Conservation (phyloP, 1,140 invertebrate genomes). For the Drosophila fuyamai region DNA sequence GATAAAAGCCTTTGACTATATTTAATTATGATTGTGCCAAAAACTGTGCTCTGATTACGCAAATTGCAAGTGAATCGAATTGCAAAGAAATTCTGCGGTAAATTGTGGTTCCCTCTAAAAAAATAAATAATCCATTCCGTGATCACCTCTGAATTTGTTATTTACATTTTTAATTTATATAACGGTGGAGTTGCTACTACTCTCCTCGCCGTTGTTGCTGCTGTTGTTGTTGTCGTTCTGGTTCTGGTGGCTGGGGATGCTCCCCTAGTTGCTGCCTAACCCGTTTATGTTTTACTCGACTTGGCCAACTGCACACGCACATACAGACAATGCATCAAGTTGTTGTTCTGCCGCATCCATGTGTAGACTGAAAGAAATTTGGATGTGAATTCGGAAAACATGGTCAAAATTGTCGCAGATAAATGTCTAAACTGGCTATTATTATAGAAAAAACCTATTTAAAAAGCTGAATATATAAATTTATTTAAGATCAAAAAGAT, state of each 20-base stretch:
- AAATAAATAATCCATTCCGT: slow-evolving; percentile 17
- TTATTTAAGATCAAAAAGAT: too few species aligned
- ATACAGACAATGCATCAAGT: slow-evolving; percentile 70
- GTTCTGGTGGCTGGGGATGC: slow-evolving; percentile 37
- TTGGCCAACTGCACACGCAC: slow-evolving; percentile 65
- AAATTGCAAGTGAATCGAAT: slow-evolving; percentile 52
- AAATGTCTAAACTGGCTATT: too few species aligned
- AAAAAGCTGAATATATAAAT: too few species aligned
- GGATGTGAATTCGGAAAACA: not conserved
- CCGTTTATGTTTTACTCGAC: slow-evolving; percentile 75
- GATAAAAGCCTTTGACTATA: slow-evolving; percentile 54
- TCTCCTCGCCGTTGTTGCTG: slow-evolving; percentile 17
- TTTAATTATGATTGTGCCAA: slow-evolving; percentile 36
- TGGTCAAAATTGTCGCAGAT: too few species aligned
- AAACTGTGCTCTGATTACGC: slow-evolving; percentile 41
- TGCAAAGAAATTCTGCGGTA: slow-evolving; percentile 35
- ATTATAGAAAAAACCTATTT: too few species aligned
- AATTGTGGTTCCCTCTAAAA: slow-evolving; percentile 9
- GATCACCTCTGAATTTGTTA: slow-evolving; percentile 37
- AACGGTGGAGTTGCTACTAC: slow-evolving; percentile 36
- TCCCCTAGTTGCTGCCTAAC: slow-evolving; percentile 61
- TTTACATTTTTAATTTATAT: slow-evolving; percentile 59
- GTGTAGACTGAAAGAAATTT: not conserved
- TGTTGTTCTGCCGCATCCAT: slow-evolving; percentile 54
- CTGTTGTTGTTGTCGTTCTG: slow-evolving; percentile 51